Conservation (phyloP, 2,797 vertebrate genomes). For the Macropodus opercularis region DNA sequence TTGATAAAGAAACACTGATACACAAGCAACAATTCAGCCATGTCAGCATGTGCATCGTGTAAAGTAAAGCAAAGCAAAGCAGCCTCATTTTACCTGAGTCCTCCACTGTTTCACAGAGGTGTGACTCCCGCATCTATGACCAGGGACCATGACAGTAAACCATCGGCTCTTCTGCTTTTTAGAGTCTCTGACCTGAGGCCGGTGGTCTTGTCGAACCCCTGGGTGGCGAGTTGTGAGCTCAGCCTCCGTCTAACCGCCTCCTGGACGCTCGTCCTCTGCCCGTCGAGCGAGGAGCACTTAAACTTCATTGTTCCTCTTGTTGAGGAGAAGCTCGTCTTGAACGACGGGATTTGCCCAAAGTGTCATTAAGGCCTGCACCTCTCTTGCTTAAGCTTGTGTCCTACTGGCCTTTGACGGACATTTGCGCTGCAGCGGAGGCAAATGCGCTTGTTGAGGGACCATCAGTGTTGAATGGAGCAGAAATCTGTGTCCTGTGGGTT, state of each 20-base stretch:
- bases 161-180: constrained; percentile 21
- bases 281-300: constrained; percentile 38
- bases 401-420: constrained; percentile 6
- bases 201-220: constrained; percentile 54
- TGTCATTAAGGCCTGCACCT: constrained; percentile 43
- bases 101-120: background rate
- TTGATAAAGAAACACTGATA: too few relatives aligned
- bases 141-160: constrained; percentile 37
- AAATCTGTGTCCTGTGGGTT: background rate
- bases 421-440: constrained; percentile 4
- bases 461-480: background rate
- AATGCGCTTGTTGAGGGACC: constrained; percentile 11
- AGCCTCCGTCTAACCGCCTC: constrained; percentile 25
- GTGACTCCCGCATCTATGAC: background rate
- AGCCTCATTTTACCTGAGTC: constrained; percentile 15
- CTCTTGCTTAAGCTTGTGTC: background rate
- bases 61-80: background rate
- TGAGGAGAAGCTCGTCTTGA: constrained; percentile 43
- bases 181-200: constrained; percentile 23
- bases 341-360: constrained; percentile 44
- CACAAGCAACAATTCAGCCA: background rate
- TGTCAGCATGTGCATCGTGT: background rate
- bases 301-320: constrained; percentile 40
- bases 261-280: constrained; percentile 32
- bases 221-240: constrained; percentile 47